Evolutionary conservation across 2,888 invertebrate genomes (phyloP).

Genomic region (Enchytraeus crypticus): DNA sequence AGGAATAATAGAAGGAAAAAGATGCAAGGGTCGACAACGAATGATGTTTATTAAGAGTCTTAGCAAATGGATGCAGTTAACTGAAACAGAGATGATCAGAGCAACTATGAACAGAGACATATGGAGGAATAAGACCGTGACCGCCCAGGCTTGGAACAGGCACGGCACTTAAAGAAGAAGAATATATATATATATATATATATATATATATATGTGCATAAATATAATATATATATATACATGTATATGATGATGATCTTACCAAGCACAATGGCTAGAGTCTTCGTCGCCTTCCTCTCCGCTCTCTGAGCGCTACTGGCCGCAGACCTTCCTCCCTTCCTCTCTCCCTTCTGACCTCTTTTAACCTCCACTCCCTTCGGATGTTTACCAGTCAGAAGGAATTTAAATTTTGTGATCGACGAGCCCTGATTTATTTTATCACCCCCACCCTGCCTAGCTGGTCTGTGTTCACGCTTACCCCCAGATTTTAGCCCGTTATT

Average conservation of each 20-base stretch:
- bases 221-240: background rate
- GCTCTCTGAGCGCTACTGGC: conserved; percentile 33
- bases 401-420: conserved; percentile 4
- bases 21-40: too few relatives aligned
- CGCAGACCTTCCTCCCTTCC: background rate
- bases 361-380: background rate
- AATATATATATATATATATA: background rate
- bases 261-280: conserved; percentile 96
- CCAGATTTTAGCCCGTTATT: background rate
- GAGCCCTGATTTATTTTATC: background rate
- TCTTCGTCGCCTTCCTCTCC: conserved; percentile 96
- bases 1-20: too few relatives aligned
- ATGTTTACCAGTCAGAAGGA: background rate
- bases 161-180: too few relatives aligned
- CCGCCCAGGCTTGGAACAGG: too few relatives aligned
- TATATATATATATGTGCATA: background rate
- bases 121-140: too few relatives aligned
- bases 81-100: too few relatives aligned
- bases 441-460: background rate
- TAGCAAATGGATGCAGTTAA: too few relatives aligned
- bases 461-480: background rate
- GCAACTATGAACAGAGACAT: too few relatives aligned
- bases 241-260: background rate
- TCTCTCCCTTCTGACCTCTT: background rate
- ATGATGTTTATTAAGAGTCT: too few relatives aligned